Percentiles rank a stretch among this genome's conserved stretches.
These are phyloP conservation scores for Myioborus melanocephalus DNA, from an alignment of 2,797 vertebrate genomes.

Conservation along the genomic window DNA sequence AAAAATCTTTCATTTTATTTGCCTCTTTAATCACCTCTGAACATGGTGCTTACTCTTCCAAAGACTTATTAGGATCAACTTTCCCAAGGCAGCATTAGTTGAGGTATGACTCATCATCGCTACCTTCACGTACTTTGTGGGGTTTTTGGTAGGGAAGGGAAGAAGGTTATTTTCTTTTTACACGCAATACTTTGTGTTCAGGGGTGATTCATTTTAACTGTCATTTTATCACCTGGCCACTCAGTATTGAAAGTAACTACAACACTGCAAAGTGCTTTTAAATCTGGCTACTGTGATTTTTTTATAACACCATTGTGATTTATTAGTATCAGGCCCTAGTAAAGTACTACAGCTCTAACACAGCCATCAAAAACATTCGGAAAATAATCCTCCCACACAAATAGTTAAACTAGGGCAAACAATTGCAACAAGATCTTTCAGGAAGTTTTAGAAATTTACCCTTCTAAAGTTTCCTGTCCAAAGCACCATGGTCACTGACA, in stretches of 20 bases:
- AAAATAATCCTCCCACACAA: background rate
- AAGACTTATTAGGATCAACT: background rate
- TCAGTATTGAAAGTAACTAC: background rate
- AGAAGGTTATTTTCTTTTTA: background rate
- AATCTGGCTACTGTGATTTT: background rate
- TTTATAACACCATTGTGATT: background rate
- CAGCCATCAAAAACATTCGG: background rate
- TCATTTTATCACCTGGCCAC: background rate
- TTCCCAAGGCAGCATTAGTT: background rate
- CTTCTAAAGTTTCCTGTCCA: background rate
- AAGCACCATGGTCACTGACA: background rate
- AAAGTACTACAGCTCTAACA: background rate
- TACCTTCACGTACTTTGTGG: background rate
- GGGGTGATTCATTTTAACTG: background rate
- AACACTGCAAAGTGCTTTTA: background rate
- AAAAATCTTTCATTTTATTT: constrained; percentile 23
- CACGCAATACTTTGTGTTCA: background rate
- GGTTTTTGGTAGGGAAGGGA: background rate
- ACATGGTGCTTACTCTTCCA: background rate
- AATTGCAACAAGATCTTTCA: background rate
- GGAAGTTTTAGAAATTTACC: background rate
- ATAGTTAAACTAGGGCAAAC: background rate
- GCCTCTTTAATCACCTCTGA: background rate
- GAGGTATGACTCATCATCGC: background rate
- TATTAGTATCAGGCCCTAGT: background rate